phyloP scores from a whole-genome alignment of 2,113 vertebrate species.

The Siniperca chuatsi region DNA sequence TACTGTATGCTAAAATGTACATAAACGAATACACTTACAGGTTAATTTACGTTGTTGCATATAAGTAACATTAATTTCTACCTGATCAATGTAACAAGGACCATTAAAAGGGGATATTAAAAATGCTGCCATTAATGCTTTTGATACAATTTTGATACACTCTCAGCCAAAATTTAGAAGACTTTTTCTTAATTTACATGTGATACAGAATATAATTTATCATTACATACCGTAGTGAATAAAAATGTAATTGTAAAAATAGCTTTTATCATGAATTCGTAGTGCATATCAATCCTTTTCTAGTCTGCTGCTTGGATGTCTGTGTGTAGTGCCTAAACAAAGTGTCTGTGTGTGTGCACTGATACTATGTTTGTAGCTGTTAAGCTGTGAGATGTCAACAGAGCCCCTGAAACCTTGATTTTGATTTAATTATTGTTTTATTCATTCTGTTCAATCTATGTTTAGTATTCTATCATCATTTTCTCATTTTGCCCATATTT shows the following conservation, averaged over 20 bases:
- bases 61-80: neutral
- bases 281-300: neutral
- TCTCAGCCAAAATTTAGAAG: neutral
- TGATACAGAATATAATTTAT: neutral
- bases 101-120: no score
- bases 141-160: neutral
- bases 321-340: neutral
- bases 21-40: neutral
- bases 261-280: neutral
- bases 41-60: neutral
- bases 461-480: neutral
- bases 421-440: neutral
- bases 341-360: neutral
- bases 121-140: neutral
- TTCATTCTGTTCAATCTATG: neutral
- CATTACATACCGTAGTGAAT: neutral
- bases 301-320: neutral
- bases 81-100: neutral
- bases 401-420: neutral
- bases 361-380: conserved; percentile 4
- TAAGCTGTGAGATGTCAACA: conserved; percentile 17
- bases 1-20: neutral
- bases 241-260: neutral
- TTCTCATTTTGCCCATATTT: neutral
- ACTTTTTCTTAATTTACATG: neutral